Evolutionary conservation across 2,797 vertebrate genomes (phyloP).

Genomic region (Poeciliopsis turneri): DNA sequence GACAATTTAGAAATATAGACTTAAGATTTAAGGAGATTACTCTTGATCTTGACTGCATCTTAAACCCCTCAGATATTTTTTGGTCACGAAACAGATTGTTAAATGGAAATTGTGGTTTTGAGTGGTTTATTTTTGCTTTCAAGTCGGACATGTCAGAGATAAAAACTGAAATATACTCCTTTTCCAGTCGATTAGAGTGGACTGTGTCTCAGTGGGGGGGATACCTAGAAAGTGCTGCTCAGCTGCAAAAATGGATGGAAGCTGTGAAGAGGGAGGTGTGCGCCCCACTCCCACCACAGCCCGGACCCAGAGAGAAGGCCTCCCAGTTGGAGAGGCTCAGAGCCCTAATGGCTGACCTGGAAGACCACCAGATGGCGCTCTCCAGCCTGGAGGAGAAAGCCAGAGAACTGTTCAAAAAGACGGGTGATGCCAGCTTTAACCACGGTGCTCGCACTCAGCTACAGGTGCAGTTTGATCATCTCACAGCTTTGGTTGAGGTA

Average conservation of each 20-base stretch:
- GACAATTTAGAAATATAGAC: conserved; percentile 24
- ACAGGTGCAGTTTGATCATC: conserved; percentile 89
- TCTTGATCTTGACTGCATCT: background rate
- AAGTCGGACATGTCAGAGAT: background rate
- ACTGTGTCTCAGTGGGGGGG: conserved; percentile 91
- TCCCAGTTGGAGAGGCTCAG: conserved; percentile 88
- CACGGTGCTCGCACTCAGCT: conserved; percentile 86
- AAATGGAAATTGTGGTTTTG: background rate
- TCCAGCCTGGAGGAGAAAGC: conserved; percentile 85
- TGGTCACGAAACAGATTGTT: background rate
- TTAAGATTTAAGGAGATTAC: conserved; percentile 2
- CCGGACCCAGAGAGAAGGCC: conserved; percentile 92
- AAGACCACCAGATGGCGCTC: conserved; percentile 85
- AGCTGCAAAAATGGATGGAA: conserved; percentile 93
- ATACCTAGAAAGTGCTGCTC: conserved; percentile 87
- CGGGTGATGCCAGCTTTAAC: conserved; percentile 86
- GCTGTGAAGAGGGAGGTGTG: conserved; percentile 86
- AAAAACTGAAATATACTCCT: conserved; percentile 14
- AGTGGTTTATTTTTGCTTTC: background rate
- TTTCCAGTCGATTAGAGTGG: conserved; percentile 88
- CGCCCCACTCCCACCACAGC: conserved; percentile 86
- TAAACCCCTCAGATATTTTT: background rate
- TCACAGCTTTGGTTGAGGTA: conserved; percentile 90
- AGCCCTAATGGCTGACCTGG: conserved; percentile 86
- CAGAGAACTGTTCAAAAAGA: conserved; percentile 89